Evolutionary conservation across 2,113 vertebrate genomes (phyloP).

Genomic region (Ailuropoda melanoleuca): DNA sequence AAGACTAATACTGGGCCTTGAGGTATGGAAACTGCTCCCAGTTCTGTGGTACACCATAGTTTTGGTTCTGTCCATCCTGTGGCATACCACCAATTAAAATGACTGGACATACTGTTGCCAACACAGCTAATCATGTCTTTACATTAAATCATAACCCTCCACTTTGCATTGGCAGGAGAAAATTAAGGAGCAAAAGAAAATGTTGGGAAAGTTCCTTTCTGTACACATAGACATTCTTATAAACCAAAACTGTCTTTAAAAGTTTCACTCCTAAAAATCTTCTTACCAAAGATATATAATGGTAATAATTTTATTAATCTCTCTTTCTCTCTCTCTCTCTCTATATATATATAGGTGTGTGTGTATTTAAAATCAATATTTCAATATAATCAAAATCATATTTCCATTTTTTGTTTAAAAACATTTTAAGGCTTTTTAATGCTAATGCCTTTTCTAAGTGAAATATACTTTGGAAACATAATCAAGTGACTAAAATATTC

Average conservation of each 20-base stretch:
- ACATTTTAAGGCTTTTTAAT: neutral
- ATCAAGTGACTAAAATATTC: neutral
- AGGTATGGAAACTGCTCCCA: neutral
- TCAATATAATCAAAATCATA: neutral
- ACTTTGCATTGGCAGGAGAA: slow-evolving; percentile 30
- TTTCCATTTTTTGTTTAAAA: neutral
- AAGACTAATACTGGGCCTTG: slow-evolving; percentile 17
- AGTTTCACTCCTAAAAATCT: neutral
- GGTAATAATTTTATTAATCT: neutral
- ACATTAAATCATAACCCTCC: neutral
- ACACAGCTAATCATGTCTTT: neutral
- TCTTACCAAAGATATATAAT: neutral
- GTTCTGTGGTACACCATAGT: neutral
- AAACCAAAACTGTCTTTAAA: slow-evolving; percentile 29
- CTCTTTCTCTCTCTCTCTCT: neutral
- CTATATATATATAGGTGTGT: neutral
- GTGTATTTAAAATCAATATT: neutral
- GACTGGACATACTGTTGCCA: neutral
- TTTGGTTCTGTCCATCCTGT: neutral
- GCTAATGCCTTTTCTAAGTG: neutral
- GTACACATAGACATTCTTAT: neutral
- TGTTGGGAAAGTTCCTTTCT: neutral
- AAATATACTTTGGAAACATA: neutral
- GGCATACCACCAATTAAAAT: slow-evolving; percentile 39
- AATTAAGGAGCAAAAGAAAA: slow-evolving; percentile 26